phyloP scores from a whole-genome alignment of 1,140 invertebrate genomes.

The Panonychus citri region DNA sequence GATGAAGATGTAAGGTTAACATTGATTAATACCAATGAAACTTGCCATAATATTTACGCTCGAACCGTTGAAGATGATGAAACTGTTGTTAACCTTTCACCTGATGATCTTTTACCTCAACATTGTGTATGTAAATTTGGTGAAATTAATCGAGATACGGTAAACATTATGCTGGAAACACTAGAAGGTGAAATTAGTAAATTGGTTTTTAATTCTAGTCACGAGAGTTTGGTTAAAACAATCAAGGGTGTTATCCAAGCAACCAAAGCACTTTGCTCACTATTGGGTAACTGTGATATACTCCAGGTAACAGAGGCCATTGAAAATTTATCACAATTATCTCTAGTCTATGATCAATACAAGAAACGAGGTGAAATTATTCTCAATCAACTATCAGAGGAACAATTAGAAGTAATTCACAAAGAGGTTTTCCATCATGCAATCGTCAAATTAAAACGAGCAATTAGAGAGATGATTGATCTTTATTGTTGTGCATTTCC shows the following conservation, averaged over 20 bases:
- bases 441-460: conserved; percentile 35
- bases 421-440: conserved; percentile 5
- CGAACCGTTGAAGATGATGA: conserved; percentile 31
- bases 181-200: conserved; percentile 23
- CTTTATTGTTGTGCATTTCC: conserved; percentile 57
- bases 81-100: conserved; percentile 7
- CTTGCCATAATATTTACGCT: conserved; percentile 36
- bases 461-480: conserved; percentile 46
- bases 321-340: conserved; percentile 19
- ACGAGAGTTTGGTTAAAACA: conserved; percentile 16
- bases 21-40: conserved; percentile 28
- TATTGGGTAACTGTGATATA: conserved; percentile 66
- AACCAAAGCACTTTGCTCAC: conserved; percentile 68
- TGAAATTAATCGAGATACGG: conserved; percentile 12
- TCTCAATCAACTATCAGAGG: not conserved
- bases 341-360: conserved; percentile 1
- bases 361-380: not conserved
- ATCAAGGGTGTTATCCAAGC: conserved; percentile 49
- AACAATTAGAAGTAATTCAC: not conserved
- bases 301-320: conserved; percentile 50
- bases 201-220: conserved; percentile 8
- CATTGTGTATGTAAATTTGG: conserved; percentile 2
- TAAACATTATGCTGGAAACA: conserved; percentile 24
- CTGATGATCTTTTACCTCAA: conserved; percentile 10
- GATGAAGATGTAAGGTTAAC: conserved; percentile 67